Percentiles rank a stretch among this genome's conserved stretches.
Conservation (phyloP, 2,888 invertebrate species). For the Drosophila kuntzei region DNA sequence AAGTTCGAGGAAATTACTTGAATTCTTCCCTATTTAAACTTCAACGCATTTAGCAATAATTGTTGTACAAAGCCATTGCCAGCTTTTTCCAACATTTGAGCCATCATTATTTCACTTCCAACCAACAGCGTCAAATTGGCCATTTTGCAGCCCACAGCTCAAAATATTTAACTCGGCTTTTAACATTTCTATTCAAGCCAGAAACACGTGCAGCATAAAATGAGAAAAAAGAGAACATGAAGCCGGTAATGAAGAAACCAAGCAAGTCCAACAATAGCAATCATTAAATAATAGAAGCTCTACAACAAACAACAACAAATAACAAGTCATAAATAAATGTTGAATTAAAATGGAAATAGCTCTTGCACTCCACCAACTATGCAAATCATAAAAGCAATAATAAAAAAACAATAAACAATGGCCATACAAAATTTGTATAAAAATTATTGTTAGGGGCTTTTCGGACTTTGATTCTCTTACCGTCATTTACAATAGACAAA, state of each 20-base stretch:
- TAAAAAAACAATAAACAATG: slow-evolving; percentile 30
- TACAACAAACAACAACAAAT: slow-evolving; percentile 30
- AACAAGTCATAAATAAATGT: slow-evolving; percentile 55
- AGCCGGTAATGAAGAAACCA: slow-evolving; percentile 42
- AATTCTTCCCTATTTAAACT: slow-evolving; percentile 1
- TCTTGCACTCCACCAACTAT: slow-evolving; percentile 44
- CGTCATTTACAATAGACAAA: slow-evolving; percentile 32
- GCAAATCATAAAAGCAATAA: slow-evolving; percentile 43
- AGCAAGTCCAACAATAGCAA: slow-evolving; percentile 56
- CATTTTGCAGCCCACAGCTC: slow-evolving; percentile 46
- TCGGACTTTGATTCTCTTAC: slow-evolving; percentile 24
- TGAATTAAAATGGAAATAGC: slow-evolving; percentile 54
- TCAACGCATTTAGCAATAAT: neutral
- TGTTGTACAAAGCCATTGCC: slow-evolving; percentile 1
- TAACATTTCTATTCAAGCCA: slow-evolving; percentile 50
- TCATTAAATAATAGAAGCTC: slow-evolving; percentile 58
- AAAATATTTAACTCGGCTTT: slow-evolving; percentile 35
- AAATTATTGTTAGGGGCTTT: slow-evolving; percentile 41
- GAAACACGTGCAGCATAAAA: slow-evolving; percentile 66
- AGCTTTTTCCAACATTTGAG: slow-evolving; percentile 11
- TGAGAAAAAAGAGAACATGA: slow-evolving; percentile 19
- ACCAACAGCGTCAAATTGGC: slow-evolving; percentile 37
- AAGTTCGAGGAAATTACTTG: slow-evolving; percentile 5
- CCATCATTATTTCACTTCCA: slow-evolving; percentile 42
- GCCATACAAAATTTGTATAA: slow-evolving; percentile 34